A percentile compares a stretch with the other conserved stretches of the same genome.
phyloP scores from a whole-genome alignment of 2,797 vertebrate genomes.

The Peromyscus aztecus region DNA sequence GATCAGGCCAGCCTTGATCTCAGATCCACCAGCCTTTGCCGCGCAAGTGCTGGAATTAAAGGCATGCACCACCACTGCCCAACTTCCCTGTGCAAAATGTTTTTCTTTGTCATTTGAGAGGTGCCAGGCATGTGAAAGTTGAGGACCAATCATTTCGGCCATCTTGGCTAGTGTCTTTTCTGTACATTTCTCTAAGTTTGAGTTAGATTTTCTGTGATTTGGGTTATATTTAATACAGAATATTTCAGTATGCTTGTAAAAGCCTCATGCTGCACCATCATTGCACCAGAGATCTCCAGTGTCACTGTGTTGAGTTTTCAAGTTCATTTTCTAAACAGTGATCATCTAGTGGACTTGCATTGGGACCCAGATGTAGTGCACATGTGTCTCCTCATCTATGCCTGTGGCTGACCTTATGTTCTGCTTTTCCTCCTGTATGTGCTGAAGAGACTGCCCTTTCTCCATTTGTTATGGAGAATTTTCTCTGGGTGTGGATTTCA shows the following conservation, averaged over 20 bases:
- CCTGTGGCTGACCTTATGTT: neutral
- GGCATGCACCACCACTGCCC: neutral
- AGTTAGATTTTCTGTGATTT: neutral
- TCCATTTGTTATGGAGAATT: neutral
- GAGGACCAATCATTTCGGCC: neutral
- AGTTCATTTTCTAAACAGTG: neutral
- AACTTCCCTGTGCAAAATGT: neutral
- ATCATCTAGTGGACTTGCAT: conserved; percentile 11
- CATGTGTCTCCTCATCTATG: too few species aligned
- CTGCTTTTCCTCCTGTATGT: neutral
- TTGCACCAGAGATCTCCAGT: neutral
- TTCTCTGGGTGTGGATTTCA: neutral
- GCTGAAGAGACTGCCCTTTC: neutral
- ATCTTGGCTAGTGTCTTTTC: neutral
- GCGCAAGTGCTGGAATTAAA: neutral
- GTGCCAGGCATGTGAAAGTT: neutral
- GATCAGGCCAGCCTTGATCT: neutral
- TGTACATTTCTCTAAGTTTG: neutral
- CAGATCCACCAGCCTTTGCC: neutral
- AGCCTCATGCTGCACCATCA: neutral
- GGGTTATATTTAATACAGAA: conserved; percentile 14
- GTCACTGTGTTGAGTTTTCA: neutral
- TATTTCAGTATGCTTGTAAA: neutral
- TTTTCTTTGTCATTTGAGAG: conserved; percentile 10
- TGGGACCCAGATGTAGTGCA: neutral